Base-by-base conservation (phyloP, 2,113 vertebrate species). In the Conger conger region DNA sequence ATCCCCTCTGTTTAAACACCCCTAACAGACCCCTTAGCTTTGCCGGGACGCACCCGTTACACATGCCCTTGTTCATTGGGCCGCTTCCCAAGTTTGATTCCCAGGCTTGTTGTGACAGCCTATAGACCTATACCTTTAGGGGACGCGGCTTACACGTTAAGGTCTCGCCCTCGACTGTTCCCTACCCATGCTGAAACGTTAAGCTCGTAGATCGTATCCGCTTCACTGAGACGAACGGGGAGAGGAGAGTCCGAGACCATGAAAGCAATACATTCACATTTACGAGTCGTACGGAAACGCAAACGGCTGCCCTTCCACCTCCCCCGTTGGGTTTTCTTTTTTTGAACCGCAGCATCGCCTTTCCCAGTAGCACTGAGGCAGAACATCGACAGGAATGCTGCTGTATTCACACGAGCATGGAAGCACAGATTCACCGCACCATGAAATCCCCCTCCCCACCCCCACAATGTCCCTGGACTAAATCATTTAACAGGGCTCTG, bases 361-460 rank as follows among this genome's bases (percentile, higher is more conserved):
- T 82, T 78, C 73, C 50, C 80, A 86, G 86, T 38, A 79, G 80
- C 53, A 82, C 57, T 84, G 40, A 88, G 83, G 81, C 87, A 83
- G 73, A 81, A 33, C 79, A 76, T 76, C 63, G 33, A 85, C 81
- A 80, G 89, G 88, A 84, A 91, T 89, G 93, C 92, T 92, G 93
- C 91, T 93, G 91, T 91, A 92, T 91, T 90, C 88, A 93, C 93
- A 92, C 91, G 93, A 95, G 96, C 96, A 97, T 90, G 96, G 96
- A 95, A 96, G 96, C 96, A 96, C 95, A 95, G 95, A 97, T 89
- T 87, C 79, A 86, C 89, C 83, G 91, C 89, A 90, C 91, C 88
- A 90, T 88, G 87, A 84, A 88, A 88, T 90, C 84, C 87, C 85
- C 57, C 57, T 23, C 20, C 57, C 57, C 57, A 0, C 20, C 57